Base-by-base conservation (phyloP, 2,113 vertebrate genomes). In the Strigops habroptila region DNA sequence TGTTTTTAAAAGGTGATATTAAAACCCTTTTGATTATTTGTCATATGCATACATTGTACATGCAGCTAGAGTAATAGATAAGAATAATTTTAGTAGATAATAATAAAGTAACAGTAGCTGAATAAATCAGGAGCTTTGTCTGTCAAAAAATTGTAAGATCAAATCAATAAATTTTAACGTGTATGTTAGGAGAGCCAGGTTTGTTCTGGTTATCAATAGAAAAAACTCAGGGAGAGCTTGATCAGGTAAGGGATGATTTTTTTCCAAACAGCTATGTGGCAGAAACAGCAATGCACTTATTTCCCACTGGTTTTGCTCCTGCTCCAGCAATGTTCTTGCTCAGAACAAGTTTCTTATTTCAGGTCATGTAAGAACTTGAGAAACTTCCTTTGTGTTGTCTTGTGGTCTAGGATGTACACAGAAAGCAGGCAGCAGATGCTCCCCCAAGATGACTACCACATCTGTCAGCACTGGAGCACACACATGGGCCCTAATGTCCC, bases 391-490 rank as follows among this genome's bases (percentile, higher is more conserved):
- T 64, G 48, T 7, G 1, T 21, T 25, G 25, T 21, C 24, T 6
- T 12, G 18, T 0, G 1, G 30, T n/a, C 14, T 10, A 69, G 49
- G 22, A 18, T 59, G 63, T 46, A 37, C 31, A 49, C 0, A 10
- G 48, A 49, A 60, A 75, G 18, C 0, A 0, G 8, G n/a, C 18
- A 67, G 49, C 12, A 49, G 57, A 22, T 7, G 11, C 7, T 37
- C 25, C 17, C 21, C 28, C 35, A 41, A 41, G 79, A 60, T 3
- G 9, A 3, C 28, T 31, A 14, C 33, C 25, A 2, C 0, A 0
- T 33, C 17, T 68, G 41, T 27, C 37, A 51, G 43, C 3, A 1
- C 9, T 10, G 6, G 24, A 17, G 24, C 2, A 31, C 5, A 3
- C 15, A 7, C 27, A 14, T 0, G 9, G 15, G 1, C 10, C 21